Conservation (phyloP, 1,140 invertebrate species). For the Ruditapes philippinarum region DNA sequence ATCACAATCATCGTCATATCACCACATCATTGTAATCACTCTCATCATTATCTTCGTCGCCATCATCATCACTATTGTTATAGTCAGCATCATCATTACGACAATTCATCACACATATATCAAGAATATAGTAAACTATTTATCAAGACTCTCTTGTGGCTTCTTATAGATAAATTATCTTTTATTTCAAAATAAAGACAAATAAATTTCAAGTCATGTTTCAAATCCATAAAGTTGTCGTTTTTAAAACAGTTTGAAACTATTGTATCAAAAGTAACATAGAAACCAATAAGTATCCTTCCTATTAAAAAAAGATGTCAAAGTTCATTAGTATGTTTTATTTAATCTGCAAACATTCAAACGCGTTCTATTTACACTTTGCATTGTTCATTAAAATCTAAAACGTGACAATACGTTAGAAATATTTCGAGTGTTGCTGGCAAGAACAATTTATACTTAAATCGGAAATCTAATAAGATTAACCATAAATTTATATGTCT, state of each 20-base stretch:
- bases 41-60: background rate
- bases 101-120: background rate
- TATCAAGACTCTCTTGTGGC: too few relatives aligned
- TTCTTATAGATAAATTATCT: too few relatives aligned
- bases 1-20: background rate
- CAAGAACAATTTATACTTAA: background rate
- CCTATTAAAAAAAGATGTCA: background rate
- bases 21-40: background rate
- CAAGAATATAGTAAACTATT: background rate
- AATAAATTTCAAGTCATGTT: too few relatives aligned
- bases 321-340: background rate
- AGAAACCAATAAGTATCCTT: background rate
- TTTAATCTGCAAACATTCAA: slow-evolving; percentile 4
- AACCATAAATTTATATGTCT: background rate
- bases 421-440: background rate
- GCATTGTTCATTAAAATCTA: background rate
- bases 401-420: slow-evolving; percentile 6
- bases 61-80: background rate
- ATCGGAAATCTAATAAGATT: background rate
- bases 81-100: background rate
- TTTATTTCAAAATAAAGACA: too few relatives aligned
- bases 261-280: background rate
- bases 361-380: background rate
- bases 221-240: too few relatives aligned
- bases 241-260: too few relatives aligned